Evolutionary conservation across 2,113 vertebrate species (phyloP).

Genomic region (Typhlomys cinereus): DNA sequence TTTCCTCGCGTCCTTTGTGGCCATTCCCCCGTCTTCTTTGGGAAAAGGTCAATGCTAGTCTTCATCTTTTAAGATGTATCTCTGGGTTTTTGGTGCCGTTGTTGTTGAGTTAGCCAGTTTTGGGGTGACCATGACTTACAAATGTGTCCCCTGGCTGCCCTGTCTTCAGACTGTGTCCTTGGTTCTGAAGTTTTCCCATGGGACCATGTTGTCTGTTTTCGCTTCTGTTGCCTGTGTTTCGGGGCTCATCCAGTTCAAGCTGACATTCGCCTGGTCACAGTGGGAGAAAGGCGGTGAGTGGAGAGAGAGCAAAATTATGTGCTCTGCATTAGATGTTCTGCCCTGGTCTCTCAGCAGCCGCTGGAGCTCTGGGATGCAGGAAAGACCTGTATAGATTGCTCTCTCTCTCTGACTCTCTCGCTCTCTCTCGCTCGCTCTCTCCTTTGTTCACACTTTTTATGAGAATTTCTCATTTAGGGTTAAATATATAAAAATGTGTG

Average conservation of each 20-base stretch:
- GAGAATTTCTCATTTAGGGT: no score
- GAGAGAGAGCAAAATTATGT: no score
- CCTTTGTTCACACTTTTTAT: not conserved
- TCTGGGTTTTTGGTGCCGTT: not conserved
- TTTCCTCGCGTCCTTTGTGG: no score
- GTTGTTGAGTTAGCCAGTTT: not conserved
- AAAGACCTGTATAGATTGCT: accelerated
- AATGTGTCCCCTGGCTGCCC: not conserved
- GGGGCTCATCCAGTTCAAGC: not conserved
- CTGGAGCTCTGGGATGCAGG: not conserved
- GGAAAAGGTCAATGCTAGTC: no score
- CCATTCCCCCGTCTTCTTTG: no score
- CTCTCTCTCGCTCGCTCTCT: no score
- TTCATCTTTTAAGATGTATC: not conserved
- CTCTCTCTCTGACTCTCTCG: no score
- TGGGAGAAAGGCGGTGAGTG: no score
- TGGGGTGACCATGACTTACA: no score
- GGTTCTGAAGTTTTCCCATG: not conserved
- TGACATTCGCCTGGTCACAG: not conserved
- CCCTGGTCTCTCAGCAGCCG: not conserved
- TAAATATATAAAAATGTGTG: not conserved
- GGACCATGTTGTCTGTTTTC: not conserved
- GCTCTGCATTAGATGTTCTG: not conserved
- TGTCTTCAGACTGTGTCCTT: accelerated
- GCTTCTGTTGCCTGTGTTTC: not conserved